Evolutionary conservation across 2,797 vertebrate genomes (phyloP), one percentile per base, ranked within the genome.

Genomic region (Chelidonichthys spinosus): DNA sequence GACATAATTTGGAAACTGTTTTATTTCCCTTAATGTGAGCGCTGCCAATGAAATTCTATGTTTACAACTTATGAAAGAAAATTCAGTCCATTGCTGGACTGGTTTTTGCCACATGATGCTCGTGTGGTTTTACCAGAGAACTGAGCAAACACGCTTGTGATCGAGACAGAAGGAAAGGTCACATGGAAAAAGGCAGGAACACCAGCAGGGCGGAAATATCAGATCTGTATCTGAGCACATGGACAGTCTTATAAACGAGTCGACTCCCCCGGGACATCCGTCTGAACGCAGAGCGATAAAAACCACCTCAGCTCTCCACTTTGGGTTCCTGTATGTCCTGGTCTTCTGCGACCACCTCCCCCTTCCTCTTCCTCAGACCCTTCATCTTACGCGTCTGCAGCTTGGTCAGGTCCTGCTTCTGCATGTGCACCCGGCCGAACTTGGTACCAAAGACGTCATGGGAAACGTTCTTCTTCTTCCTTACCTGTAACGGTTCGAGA

Each of bases 401-500:
- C 90, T 98, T 99, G 84, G 92, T 84, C 47, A 99, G 93, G 79
- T 99, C 95, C 89, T 99, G 98, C 78, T 97, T 98, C 93, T 99
- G 97, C 98, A 99, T 99, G 87, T 99, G 98, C 70, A 99, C 95
- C 10, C 95, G 96, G 56, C 98, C 98, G 0, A 96, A 96, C 82
- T 94, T 97, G 66, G 96, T 97, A 37, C 98, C 98, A 52, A 99
- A 97, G 37, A 84, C 91, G 83, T 99, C 94, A 0, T 95, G 97
- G 79, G 97, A 99, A 68, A 98, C 92, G 81, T 99, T 99, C 94
- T 99, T 99, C 92, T 97, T 99, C 92, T 97, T 98, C 93, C 96
- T 97, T 52, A 94, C 91, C 97, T 99, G 90, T 14, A 85, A 89
- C 15, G 61, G 35, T 17, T 52, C 25, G n/a, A 60, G 11, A 72